Evolutionary conservation across 2,888 invertebrate genomes (phyloP).

Genomic region (Scaptomyza parva): DNA sequence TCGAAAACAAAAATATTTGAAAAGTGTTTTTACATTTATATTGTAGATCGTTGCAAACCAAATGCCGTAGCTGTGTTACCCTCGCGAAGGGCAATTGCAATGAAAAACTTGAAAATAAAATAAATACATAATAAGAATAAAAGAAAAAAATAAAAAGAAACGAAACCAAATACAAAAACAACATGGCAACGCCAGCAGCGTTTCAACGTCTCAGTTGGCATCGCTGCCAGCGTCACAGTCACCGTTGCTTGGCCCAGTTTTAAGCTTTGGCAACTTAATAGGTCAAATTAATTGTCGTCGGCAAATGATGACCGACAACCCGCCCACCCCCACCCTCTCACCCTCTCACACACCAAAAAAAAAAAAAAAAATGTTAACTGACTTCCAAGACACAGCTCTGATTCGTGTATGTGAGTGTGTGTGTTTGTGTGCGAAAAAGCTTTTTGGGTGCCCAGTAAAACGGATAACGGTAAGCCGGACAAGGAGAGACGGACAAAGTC

Average conservation of each 20-base stretch:
- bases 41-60: not conserved
- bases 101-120: constrained; percentile 34
- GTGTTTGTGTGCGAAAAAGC: constrained; percentile 30
- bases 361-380: constrained; percentile 16
- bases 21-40: no score
- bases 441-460: constrained; percentile 15
- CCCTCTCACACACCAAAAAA: not conserved
- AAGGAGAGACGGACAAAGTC: not conserved
- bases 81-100: constrained; percentile 11
- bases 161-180: constrained; percentile 6
- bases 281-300: constrained; percentile 58
- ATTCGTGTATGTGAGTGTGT: not conserved
- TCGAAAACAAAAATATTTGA: not conserved
- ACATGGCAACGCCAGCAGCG: constrained; percentile 6
- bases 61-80: constrained; percentile 6
- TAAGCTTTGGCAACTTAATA: constrained; percentile 55
- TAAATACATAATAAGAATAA: not conserved
- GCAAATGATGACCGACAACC: constrained; percentile 20
- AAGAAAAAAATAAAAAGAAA: not conserved
- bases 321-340: no score
- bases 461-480: constrained; percentile 12
- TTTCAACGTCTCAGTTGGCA: constrained; percentile 2
- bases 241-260: constrained; percentile 55
- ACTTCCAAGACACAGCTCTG: not conserved
- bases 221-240: constrained; percentile 21